Conservation (phyloP, 2,888 invertebrate species). For the Cerastis leucographa region DNA sequence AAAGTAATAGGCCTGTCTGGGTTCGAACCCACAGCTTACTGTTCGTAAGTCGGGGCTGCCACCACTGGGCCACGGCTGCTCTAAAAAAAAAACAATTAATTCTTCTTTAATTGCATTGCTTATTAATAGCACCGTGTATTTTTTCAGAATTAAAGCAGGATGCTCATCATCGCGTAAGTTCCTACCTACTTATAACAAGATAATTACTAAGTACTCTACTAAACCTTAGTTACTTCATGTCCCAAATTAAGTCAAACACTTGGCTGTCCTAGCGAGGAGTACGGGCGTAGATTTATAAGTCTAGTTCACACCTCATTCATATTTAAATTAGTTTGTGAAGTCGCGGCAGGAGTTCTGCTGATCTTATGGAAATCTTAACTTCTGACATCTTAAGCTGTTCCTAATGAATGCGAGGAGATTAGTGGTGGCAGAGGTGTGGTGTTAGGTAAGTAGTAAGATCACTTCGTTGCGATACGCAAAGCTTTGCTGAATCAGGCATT, state of each 20-base stretch:
- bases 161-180: not conserved
- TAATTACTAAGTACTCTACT: too few relatives aligned
- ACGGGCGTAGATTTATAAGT: conserved; percentile 16
- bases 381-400: conserved; percentile 6
- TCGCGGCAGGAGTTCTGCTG: conserved; percentile 11
- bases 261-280: not conserved
- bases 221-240: not conserved
- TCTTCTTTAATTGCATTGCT: not conserved
- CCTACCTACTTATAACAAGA: not conserved
- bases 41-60: too few relatives aligned
- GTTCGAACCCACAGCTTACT: too few relatives aligned
- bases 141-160: not conserved
- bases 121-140: not conserved
- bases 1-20: too few relatives aligned
- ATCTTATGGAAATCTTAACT: conserved; percentile 13
- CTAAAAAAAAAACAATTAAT: not conserved
- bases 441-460: not conserved
- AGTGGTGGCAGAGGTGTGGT: not conserved
- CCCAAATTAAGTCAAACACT: not conserved
- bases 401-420: conserved; percentile 14
- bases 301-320: conserved; percentile 60
- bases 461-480: not conserved
- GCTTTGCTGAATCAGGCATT: not conserved
- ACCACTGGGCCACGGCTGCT: too few relatives aligned
- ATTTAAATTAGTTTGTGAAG: conserved; percentile 43